Evolutionary conservation across 2,888 invertebrate species (phyloP).

Genomic region (Microchrysa polita): DNA sequence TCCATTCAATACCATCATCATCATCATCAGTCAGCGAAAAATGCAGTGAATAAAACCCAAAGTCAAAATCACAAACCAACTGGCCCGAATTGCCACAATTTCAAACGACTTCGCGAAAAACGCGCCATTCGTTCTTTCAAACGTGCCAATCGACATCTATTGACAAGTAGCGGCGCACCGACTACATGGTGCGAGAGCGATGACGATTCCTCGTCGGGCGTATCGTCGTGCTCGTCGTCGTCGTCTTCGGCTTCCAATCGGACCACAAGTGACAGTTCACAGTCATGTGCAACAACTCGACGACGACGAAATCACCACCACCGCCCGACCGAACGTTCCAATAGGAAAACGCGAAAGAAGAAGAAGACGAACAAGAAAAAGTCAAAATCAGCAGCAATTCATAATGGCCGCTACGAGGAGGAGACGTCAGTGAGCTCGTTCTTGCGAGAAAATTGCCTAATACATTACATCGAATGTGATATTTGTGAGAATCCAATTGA

Average conservation of each 20-base stretch:
- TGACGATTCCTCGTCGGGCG: neutral
- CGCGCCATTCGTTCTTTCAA: slow-evolving; percentile 59
- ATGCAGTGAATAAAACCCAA: slow-evolving; percentile 40
- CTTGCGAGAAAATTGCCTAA: slow-evolving; percentile 25
- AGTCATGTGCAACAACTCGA: slow-evolving; percentile 48
- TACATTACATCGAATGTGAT: slow-evolving; percentile 24
- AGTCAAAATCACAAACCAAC: slow-evolving; percentile 23
- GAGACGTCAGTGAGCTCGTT: slow-evolving; percentile 45
- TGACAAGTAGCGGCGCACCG: slow-evolving; percentile 60
- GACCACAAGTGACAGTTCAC: slow-evolving; percentile 24
- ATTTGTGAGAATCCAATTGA: slow-evolving; percentile 46
- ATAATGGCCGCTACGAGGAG: slow-evolving; percentile 44
- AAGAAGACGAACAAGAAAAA: slow-evolving; percentile 53
- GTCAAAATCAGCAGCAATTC: slow-evolving; percentile 43
- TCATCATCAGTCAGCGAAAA: neutral
- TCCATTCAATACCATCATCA: neutral
- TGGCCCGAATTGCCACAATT: slow-evolving; percentile 22
- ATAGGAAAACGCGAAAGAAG: too few species aligned
- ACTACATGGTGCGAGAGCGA: slow-evolving; percentile 45
- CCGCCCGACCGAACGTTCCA: slow-evolving; percentile 18
- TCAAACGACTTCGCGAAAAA: slow-evolving; percentile 56
- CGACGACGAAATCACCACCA: slow-evolving; percentile 48
- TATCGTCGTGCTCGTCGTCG: neutral
- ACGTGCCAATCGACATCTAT: slow-evolving; percentile 63
- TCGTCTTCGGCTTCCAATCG: neutral